Percentiles rank a stretch among this genome's conserved stretches.
Conservation (phyloP, 2,113 vertebrate genomes). For the Phalacrocorax aristotelis region DNA sequence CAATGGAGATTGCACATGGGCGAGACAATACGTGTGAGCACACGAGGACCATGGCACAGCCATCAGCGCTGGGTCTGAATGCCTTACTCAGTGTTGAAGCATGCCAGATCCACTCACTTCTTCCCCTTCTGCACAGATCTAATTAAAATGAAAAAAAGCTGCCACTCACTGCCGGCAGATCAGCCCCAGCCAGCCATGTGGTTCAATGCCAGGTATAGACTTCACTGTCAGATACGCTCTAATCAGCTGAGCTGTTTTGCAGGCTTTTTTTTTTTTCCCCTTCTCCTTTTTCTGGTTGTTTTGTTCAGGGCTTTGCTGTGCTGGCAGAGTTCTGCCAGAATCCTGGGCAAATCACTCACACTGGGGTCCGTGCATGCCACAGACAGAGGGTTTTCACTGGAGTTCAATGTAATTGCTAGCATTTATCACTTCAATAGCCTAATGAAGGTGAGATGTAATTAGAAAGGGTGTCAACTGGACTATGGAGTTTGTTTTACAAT, state of each 20-base stretch:
- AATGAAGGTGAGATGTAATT: slow-evolving; percentile 83
- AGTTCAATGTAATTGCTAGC: slow-evolving; percentile 74
- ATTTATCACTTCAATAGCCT: slow-evolving; percentile 81
- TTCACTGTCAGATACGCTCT: neutral
- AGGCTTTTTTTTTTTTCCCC: neutral
- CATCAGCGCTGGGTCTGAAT: neutral
- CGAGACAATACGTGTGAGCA: accelerated
- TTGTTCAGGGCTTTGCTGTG: neutral
- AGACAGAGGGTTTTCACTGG: slow-evolving; percentile 69
- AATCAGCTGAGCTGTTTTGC: neutral
- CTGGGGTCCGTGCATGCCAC: slow-evolving; percentile 8
- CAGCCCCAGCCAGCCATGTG: neutral
- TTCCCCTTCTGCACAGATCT: neutral
- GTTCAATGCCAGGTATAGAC: neutral
- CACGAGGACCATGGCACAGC: accelerated
- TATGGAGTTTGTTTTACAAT: slow-evolving; percentile 81
- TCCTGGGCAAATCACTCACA: slow-evolving; percentile 65
- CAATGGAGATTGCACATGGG: accelerated
- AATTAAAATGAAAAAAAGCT: neutral
- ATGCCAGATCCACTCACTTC: neutral
- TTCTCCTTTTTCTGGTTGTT: neutral
- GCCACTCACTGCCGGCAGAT: accelerated
- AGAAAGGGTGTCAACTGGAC: slow-evolving; percentile 75
- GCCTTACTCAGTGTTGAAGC: neutral
- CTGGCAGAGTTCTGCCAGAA: neutral